Evolutionary conservation across 2,113 vertebrate genomes (phyloP), one percentile per base, ranked within the genome.

Genomic region (Tringa solitaria): DNA sequence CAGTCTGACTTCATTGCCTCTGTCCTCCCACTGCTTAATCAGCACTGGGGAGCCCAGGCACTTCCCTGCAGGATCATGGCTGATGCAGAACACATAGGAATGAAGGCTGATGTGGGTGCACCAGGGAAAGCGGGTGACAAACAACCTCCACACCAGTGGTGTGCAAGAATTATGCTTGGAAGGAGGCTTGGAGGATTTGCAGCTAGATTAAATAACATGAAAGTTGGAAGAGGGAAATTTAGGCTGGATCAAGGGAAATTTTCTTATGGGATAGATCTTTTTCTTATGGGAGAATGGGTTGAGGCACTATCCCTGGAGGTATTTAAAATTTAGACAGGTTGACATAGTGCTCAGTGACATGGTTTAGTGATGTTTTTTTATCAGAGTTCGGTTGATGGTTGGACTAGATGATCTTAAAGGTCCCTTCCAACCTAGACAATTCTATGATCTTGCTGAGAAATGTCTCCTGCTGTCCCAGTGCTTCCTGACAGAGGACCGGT

Each of bases 1-100:
- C 95, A 97, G 73, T 94, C 80, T 84, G 89, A 95, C 84, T 96
- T 96, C 61, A 79, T 68, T 96, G 95, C 89, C 87, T 96, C 48
- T 69, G 54, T 94, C 94, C 93, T 92, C 96, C 96, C 92, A 93
- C 92, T 90, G 64, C 82, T 91, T 70, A n/a, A 67, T 92, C 86
- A 84, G 68, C 0, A 0, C 51, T 78, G 83, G 69, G 54, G 46
- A 96, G 78, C 85, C 63, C 88, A 84, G 56, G 51, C 64, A 2
- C 72, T 90, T 67, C 28, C 73, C 80, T 94, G 68, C 85, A 86
- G 4, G 33, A 72, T 83, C 13, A 0, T 10, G 18, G 86, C 68
- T 68, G 79, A 84, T 64, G 75, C 88, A 81, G 73, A 93, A 39
- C 86, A 56, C 32, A 1, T 45, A 69, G 90, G 23, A 89, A 64